Base-by-base conservation (phyloP, 1,140 invertebrate species). In the Atta cephalotes region DNA sequence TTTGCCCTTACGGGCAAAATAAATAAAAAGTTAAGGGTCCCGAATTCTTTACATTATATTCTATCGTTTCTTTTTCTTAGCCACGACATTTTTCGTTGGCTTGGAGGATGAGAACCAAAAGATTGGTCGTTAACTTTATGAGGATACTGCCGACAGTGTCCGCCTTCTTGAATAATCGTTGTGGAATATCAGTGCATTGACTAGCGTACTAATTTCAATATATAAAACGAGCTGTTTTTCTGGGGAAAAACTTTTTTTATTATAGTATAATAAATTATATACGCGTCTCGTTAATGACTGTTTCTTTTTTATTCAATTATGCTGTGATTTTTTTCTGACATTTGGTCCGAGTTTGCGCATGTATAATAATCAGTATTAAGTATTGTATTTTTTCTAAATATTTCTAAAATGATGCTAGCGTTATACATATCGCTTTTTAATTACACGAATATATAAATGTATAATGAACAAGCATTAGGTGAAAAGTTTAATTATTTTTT, bases 111-210 rank as follows among this genome's bases (percentile, higher is more conserved):
- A 63, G 16, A 18, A 79, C 18, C 18, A 45, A 78, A 85, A 78
- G 31, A 65, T 45, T n/a, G 70, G 6, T 6, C 18, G 45, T 77
- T 87, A 71, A 77, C 14, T 87, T 62, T 25, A 62, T 51, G 16
- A 85, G 5, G 31, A 31, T 70, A 18, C 58, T 28, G 51, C 18
- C 25, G 45, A 58, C 74, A 28, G 53, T 21, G 18, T 10, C 25
- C 28, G 68, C 28, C 31, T 18, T 35, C 39, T 66, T 10, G 18
- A 85, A 35, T 77, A 60, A 85, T 85, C 39, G 51, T 63, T 49
- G 12, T 56, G 28, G 51, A 53, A 6, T 72, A 53, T 51, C 28
- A 16, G 66, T 10, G 25, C 10, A 10, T 12, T 45, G 9, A 45
- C 2, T 45, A 45, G 10, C 10, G 0, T 45, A 45, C 39, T 45